Base-by-base conservation (phyloP, 2,888 invertebrate genomes). In the Oxystoma pomonae region DNA sequence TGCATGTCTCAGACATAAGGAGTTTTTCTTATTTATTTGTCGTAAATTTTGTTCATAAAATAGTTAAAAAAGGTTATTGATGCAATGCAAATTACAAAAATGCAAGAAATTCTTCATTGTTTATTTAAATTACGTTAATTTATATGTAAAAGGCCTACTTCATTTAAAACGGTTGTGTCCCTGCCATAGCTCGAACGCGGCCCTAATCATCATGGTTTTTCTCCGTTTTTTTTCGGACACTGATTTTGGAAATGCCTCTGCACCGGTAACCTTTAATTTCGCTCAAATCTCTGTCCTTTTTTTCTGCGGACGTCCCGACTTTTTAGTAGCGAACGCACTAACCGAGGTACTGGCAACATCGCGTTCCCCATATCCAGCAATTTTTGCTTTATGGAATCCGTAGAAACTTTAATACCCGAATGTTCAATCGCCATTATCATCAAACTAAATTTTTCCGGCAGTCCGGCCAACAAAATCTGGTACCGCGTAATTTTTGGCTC, bases 391-490 rank as follows among this genome's bases (percentile, higher is more conserved):
- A 74, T 74, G 5, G 67, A 35, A 65, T 74, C 73, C 3, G 69
- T 60, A 1, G 70, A 68, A 50, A 72, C 69, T 7, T 50, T 53
- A 5, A 71, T 71, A 16, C 73, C 72, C 1, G 69, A 68, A 67
- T 70, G 67, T 62, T 74, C 70, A 20, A 72, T 69, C 16, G 68
- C 72, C 69, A 73, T 73, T 18, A 72, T 68, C 70, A 71, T 69
- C 21, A 70, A 69, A 18, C 63, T 55, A 59, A 59, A 71, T 55
- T 63, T 63, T 21, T 72, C 72, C 20, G 68, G 70, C 62, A 69
- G 65, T 63, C 70, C 71, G 20, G 73, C 70, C 53, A 53, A 53
- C 53, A 53, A 58, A 75, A 75, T 16, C 73, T 73, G 1, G 73
- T 75, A 18, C 70, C 59, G 19, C 62, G 58, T 55, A 75, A 65